Percentiles rank a stretch among this genome's conserved stretches.
phyloP scores from a whole-genome alignment of 2,113 vertebrate genomes.

The Ginglymostoma cirratum region DNA sequence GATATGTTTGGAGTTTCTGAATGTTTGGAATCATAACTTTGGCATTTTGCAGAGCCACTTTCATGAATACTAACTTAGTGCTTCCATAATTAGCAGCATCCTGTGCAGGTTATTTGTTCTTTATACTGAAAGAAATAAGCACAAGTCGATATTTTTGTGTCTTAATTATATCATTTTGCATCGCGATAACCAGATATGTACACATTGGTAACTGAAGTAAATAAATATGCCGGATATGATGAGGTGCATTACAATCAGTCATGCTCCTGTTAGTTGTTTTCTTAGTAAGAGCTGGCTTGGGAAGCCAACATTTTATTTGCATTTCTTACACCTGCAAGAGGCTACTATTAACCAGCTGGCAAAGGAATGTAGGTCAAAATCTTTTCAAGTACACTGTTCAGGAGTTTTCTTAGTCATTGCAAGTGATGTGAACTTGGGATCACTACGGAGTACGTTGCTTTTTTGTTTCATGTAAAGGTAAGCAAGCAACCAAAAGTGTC shows the following conservation, averaged over 20 bases:
- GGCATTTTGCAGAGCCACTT: neutral
- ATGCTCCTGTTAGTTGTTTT: neutral
- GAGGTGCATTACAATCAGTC: neutral
- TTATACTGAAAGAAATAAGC: neutral
- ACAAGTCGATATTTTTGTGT: too few relatives aligned
- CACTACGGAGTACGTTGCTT: neutral
- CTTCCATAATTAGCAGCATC: neutral
- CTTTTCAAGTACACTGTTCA: neutral
- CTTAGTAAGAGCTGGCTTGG: neutral
- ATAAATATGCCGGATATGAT: neutral
- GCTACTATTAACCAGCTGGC: neutral
- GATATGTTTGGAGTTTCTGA: too few relatives aligned
- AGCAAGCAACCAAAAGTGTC: neutral
- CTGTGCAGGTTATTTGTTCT: neutral
- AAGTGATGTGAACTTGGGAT: neutral
- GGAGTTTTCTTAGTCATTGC: neutral
- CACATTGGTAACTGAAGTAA: neutral
- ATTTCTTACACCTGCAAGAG: neutral
- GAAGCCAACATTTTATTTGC: neutral
- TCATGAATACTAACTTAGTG: neutral
- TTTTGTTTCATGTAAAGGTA: neutral
- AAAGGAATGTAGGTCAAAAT: neutral
- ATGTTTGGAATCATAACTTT: neutral
- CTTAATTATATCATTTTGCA: neutral
- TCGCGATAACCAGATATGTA: neutral